phyloP scores from a whole-genome alignment of 2,113 vertebrate species.

The Petaurus breviceps region DNA sequence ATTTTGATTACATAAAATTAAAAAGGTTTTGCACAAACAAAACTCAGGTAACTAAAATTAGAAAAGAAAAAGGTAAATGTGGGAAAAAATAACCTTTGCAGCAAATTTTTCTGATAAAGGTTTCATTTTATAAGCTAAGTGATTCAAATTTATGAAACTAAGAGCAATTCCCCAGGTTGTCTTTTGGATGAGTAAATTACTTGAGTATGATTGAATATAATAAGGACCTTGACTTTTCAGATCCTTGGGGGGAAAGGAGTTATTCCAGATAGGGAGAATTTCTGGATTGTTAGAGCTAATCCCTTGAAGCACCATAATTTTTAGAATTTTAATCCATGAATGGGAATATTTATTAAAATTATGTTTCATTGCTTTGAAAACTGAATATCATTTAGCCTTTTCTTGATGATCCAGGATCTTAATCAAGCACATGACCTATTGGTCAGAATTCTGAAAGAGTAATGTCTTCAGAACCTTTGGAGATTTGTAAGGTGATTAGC shows the following conservation, averaged over 20 bases:
- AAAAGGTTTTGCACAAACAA: not conserved
- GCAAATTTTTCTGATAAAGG: not conserved
- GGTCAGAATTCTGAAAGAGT: not conserved
- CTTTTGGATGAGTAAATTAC: not conserved
- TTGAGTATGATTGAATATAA: not conserved
- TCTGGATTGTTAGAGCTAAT: not conserved
- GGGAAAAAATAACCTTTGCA: not conserved
- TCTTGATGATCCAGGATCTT: not conserved
- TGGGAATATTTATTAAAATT: not conserved
- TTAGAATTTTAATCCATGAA: not conserved
- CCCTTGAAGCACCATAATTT: not conserved
- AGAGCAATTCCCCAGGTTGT: not conserved
- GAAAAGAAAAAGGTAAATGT: not conserved
- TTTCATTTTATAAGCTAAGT: not conserved
- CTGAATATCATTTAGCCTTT: not conserved
- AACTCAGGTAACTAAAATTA: not conserved
- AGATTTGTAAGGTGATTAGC: not conserved
- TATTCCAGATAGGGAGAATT: not conserved
- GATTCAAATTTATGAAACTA: not conserved
- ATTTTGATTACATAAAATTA: not conserved
- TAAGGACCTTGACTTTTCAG: not conserved
- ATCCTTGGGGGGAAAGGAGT: not conserved
- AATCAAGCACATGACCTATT: not conserved
- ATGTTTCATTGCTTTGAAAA: not conserved
- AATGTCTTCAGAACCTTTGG: not conserved